phyloP scores from a whole-genome alignment of 2,797 vertebrate genomes.

The Urophycis tenuis region DNA sequence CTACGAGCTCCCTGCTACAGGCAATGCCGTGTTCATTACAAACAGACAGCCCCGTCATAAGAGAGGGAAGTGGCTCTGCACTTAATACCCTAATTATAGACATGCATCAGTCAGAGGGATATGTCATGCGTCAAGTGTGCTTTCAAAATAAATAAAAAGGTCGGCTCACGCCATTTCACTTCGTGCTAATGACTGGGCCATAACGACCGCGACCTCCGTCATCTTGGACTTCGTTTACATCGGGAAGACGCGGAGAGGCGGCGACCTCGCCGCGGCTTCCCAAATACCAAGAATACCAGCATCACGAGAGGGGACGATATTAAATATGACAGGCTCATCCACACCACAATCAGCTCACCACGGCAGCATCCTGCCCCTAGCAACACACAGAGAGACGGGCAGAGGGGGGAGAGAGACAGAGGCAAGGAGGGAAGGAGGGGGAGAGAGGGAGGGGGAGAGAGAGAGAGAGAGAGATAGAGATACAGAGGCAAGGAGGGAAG shows the following conservation, averaged over 20 bases:
- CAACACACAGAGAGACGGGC: not conserved
- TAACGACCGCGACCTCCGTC: too few species aligned
- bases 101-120: not conserved
- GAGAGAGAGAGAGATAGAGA: too few species aligned
- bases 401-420: too few species aligned
- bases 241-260: not conserved
- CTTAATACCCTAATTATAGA: not conserved
- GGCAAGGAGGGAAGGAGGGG: too few species aligned
- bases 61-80: not conserved
- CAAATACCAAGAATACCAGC: not conserved
- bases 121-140: not conserved
- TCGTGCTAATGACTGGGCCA: too few species aligned
- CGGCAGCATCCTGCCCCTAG: constrained; percentile 17
- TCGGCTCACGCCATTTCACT: constrained; percentile 1
- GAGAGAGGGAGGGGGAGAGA: too few species aligned
- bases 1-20: not conserved
- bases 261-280: not conserved
- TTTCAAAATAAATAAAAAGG: constrained; percentile 13
- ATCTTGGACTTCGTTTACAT: not conserved
- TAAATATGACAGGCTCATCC: constrained; percentile 37
- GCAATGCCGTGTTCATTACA: not conserved
- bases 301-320: constrained; percentile 13
- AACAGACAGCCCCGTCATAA: not conserved
- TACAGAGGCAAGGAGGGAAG: too few species aligned
- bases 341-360: constrained; percentile 42